These are phyloP conservation scores for Euphydryas editha DNA, from an alignment of 2,888 invertebrate genomes.

Conservation along the genomic window DNA sequence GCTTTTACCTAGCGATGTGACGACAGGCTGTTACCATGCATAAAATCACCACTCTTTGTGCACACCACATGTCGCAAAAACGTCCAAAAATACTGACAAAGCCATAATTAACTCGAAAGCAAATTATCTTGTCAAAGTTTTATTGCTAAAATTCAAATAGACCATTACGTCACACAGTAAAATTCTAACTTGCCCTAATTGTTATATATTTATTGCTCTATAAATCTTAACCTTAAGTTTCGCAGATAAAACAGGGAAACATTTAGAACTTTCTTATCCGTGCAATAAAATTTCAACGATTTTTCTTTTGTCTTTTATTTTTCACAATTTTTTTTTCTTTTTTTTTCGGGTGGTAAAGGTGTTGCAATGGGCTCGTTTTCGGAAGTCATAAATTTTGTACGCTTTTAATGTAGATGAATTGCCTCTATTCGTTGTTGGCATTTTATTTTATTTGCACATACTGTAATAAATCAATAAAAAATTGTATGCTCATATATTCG, in stretches of 20 bases:
- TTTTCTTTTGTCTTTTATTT: conserved; percentile 29
- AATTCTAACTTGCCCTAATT: conserved; percentile 60
- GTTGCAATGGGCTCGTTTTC: conserved; percentile 17
- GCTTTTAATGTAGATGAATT: no score
- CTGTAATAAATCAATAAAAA: no score
- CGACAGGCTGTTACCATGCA: no score
- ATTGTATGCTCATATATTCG: no score
- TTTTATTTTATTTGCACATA: no score
- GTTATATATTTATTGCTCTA: conserved; percentile 59
- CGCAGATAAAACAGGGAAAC: conserved; percentile 40
- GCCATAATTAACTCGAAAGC: conserved; percentile 4
- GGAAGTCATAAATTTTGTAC: conserved; percentile 1
- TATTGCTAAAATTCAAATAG: conserved; percentile 41
- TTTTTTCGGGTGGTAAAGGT: conserved; percentile 21
- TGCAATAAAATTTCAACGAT: conserved; percentile 30
- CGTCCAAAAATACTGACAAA: neutral
- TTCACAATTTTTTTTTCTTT: no score
- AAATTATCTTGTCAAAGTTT: conserved; percentile 17
- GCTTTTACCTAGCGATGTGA: no score
- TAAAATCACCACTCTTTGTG: no score
- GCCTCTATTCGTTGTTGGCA: no score
- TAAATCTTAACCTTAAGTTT: conserved; percentile 59
- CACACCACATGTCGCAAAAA: no score
- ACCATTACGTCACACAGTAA: conserved; percentile 50
- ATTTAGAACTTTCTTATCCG: conserved; percentile 30